phyloP scores from a whole-genome alignment of 2,113 vertebrate genomes.

The Mohoua ochrocephala region DNA sequence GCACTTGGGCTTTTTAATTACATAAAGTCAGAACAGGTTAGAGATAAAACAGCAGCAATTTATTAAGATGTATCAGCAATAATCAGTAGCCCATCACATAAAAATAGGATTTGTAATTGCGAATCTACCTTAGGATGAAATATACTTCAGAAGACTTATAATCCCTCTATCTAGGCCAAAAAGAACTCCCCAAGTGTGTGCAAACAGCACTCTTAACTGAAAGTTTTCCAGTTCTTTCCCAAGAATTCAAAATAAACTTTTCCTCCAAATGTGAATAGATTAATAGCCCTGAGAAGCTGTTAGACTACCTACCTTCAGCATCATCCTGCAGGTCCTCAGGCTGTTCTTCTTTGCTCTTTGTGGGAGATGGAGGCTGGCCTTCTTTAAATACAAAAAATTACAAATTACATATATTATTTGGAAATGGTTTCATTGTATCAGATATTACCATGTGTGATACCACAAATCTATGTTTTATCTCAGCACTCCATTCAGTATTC shows the following conservation, averaged over 20 bases:
- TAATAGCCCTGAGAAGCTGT: not conserved
- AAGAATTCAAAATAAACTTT: not conserved
- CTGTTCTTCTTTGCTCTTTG: conserved; percentile 73
- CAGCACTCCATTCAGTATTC: not conserved
- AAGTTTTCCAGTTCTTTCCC: not conserved
- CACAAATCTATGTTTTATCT: not conserved
- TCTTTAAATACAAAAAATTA: conserved; percentile 46
- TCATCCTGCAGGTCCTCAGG: conserved; percentile 53
- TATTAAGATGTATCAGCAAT: not conserved
- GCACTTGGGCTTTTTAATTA: not conserved
- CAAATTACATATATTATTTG: not conserved
- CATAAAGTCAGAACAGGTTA: not conserved
- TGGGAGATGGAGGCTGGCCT: conserved; percentile 53
- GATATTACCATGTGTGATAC: not conserved
- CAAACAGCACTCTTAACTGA: not conserved
- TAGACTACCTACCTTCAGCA: conserved; percentile 61
- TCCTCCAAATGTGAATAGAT: not conserved
- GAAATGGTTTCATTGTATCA: not conserved
- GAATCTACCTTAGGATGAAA: not conserved
- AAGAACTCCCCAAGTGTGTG: not conserved
- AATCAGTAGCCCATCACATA: not conserved
- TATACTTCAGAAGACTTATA: not conserved
- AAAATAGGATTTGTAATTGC: not conserved
- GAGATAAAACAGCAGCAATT: not conserved
- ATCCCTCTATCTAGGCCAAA: not conserved